A percentile compares a stretch with the other conserved stretches of the same genome.
phyloP scores from a whole-genome alignment of 1,140 invertebrate species.

The Drosophila sulfurigaster region DNA sequence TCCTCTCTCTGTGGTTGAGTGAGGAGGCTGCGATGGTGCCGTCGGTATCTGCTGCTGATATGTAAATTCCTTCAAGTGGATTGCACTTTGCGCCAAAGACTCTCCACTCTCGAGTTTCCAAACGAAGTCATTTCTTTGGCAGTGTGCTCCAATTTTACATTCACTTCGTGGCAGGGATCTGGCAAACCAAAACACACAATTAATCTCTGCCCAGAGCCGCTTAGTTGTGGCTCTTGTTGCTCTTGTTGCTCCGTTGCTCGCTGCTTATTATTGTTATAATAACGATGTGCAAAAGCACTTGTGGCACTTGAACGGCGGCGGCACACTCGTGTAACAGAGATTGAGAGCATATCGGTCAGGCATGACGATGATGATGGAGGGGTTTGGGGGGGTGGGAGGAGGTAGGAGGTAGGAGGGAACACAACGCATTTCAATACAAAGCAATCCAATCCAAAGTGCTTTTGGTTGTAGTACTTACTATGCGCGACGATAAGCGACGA shows the following conservation, averaged over 20 bases:
- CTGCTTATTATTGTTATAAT: slow-evolving; percentile 84
- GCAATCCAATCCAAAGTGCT: slow-evolving; percentile 63
- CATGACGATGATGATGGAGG: not conserved
- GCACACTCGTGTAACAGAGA: slow-evolving; percentile 56
- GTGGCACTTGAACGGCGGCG: slow-evolving; percentile 68
- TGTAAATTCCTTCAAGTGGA: slow-evolving; percentile 84
- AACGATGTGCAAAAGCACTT: slow-evolving; percentile 85
- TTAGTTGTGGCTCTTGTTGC: slow-evolving; percentile 12
- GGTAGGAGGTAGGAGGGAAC: too few relatives aligned
- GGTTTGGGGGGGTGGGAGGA: too few relatives aligned
- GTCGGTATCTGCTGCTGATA: slow-evolving; percentile 77
- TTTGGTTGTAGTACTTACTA: slow-evolving; percentile 69
- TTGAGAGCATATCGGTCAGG: slow-evolving; percentile 25
- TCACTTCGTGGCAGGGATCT: slow-evolving; percentile 36
- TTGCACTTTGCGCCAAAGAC: slow-evolving; percentile 80
- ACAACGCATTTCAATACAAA: not conserved
- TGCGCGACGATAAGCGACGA: slow-evolving; percentile 58
- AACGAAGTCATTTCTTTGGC: slow-evolving; percentile 52
- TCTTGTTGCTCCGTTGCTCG: slow-evolving; percentile 14
- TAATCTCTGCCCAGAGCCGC: slow-evolving; percentile 73
- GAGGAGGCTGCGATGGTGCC: slow-evolving; percentile 30
- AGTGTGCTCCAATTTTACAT: slow-evolving; percentile 69
- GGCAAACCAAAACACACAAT: slow-evolving; percentile 68
- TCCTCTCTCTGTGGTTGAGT: not conserved
- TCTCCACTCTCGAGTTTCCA: slow-evolving; percentile 34